Percentiles rank a stretch among this genome's conserved stretches.
Conservation (phyloP, 1,140 invertebrate genomes). For the Drosophila bipectinata region DNA sequence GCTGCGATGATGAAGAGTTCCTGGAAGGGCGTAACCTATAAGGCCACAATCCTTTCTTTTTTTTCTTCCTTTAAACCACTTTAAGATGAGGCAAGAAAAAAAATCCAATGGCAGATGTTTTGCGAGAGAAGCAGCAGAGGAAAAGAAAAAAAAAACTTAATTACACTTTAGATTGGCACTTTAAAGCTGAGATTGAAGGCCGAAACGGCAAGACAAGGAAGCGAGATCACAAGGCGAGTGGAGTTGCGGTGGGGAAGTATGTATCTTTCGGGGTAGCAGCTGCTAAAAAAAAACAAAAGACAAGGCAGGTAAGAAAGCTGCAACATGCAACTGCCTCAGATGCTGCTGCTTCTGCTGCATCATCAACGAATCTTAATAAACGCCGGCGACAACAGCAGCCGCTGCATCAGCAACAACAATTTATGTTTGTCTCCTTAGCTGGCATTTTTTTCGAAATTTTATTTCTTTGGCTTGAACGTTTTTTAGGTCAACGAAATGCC, state of each 20-base stretch:
- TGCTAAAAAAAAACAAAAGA: constrained; percentile 18
- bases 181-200: constrained; percentile 74
- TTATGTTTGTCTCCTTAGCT: constrained; percentile 49
- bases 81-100: constrained; percentile 41
- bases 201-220: constrained; percentile 36
- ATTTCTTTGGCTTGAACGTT: constrained; percentile 73
- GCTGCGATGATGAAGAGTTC: constrained; percentile 36
- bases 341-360: constrained; percentile 27
- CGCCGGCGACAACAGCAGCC: constrained; percentile 54
- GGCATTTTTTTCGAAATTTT: constrained; percentile 43
- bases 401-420: constrained; percentile 54
- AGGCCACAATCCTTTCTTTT: constrained; percentile 9
- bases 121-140: constrained; percentile 19
- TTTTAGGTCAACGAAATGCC: constrained; percentile 80
- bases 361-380: constrained; percentile 65
- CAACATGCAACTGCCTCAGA: constrained; percentile 62
- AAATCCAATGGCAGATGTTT: constrained; percentile 64
- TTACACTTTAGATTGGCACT: constrained; percentile 67
- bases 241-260: constrained; percentile 21
- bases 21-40: constrained; percentile 53
- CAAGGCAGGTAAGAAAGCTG: constrained; percentile 70
- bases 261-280: constrained; percentile 49
- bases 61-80: constrained; percentile 25
- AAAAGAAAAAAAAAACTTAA: constrained; percentile 65
- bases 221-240: neutral